Evolutionary conservation across 64 coral and sea anemone species (phyloP), one percentile per base, ranked within the genome.

Genomic region (Exaiptasia diaphana): DNA sequence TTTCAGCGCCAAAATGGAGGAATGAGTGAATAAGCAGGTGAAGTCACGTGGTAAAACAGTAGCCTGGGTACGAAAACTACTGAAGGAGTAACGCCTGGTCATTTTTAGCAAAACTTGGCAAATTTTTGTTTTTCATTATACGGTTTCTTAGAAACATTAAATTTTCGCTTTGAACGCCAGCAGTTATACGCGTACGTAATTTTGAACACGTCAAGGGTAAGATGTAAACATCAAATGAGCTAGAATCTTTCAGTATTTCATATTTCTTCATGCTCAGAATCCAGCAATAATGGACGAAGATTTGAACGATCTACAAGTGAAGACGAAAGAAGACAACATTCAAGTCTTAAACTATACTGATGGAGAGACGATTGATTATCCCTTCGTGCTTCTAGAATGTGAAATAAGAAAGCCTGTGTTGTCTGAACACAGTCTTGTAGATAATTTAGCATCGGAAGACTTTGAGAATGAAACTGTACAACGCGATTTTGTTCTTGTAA

Each of bases 1-100:
- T 78, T 65, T 75, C 86, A 93, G 91, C 91, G 86, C 74, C 91
- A 90, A 84, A 79, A 88, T 74, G 65, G 86, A 82, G 87, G 84
- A 95, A 72, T 40, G 67, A 55, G 17, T n/a, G 24, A 35, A 0
- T 8, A 2, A 49, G 1, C 0, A 20, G 15, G 54, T 31, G 25
- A 64, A 76, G 50, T 41, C 73, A 84, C 60, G 88, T 77, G 72
- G 68, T 67, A 43, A 20, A 24, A 41, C 0, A 1, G 0, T 1
- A 31, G 27, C 12, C 61, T 65, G 61, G 61, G 61, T 18, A 65
- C 61, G 12, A 65, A 65, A 1, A 29, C 9, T 20, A 33, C 30
- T 65, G n/a, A n/a, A n/a, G n/a, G n/a, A 34, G 61, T 33, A 36
- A 65, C 61, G 61, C 61, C 61, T 65, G 25, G 13, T 65, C 1